Evolutionary conservation across 2,113 vertebrate genomes (phyloP), one percentile per base, ranked within the genome.

Genomic region (Balaenoptera acutorostrata): DNA sequence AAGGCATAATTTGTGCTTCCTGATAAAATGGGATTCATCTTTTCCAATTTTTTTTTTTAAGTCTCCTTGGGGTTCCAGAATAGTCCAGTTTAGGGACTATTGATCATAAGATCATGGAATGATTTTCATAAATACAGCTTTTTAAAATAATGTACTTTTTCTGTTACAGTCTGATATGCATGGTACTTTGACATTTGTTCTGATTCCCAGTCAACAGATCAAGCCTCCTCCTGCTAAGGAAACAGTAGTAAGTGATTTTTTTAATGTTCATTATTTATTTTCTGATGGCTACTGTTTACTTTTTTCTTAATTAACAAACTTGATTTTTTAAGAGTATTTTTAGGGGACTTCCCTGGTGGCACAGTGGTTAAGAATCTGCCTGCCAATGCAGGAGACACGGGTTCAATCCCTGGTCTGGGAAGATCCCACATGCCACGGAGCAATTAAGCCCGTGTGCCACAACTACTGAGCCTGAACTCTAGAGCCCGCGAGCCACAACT

Each of bases 161-260:
- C 97, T 98, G 0, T 97, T 97, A 46, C 98, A 99, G 99, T 99
- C 99, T 98, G 99, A 99, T 97, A 99, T 99, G 99, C 99, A 99
- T 3, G 99, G 99, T 88, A 99, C 99, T 61, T 98, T 99, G 98
- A 99, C 99, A 69, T 99, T 99, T 97, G 99, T 99, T 36, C 98
- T 99, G 98, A 99, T 99, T 98, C 99, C 99, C 64, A 99, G 99
- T 98, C 99, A 99, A 88, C 99, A 99, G 96, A 99, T 98, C 98
- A 99, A 99, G 97, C 98, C 99, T 29, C 98, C 99, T 81, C 98
- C 99, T 72, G 98, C 98, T 0, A 99, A 99, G 97, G 99, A 99
- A 97, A 99, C 99, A 87, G 99, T 99, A 99, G 99, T 99, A 99
- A 99, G 99, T 99, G 95, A 88, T 55, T 97, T 96, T 75, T 89